Evolutionary conservation across 2,113 vertebrate genomes (phyloP), one percentile per base, ranked within the genome.

Genomic region (Cettia cetti): DNA sequence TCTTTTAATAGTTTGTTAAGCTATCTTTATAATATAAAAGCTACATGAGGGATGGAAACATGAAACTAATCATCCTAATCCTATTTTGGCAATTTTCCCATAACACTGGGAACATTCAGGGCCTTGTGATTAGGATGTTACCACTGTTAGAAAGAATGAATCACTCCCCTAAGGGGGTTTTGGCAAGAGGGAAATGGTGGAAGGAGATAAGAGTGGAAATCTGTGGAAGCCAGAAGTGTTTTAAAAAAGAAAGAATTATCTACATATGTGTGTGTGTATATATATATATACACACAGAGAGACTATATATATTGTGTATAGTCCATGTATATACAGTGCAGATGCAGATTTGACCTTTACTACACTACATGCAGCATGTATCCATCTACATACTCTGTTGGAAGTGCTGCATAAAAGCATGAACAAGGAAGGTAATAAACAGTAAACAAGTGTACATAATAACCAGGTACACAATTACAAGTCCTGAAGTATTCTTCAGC

Each of bases 71-170:
- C 50, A 82, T 81, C 33, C 71, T 87, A 91, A 94, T 90, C 42
- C 85, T 39, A 9, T 66, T 79, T 86, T 93, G 93, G 94, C 90
- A 83, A 31, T 82, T 93, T 77, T 95, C 94, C 93, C 47, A 2
- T 40, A 82, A 59, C 59, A 44, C 76, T 40, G 68, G 70, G 78
- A 94, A 93, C 90, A 88, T 76, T 87, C 8, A 6, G 68, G 50
- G 52, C 71, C 59, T 86, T 87, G 50, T 44, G 79, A 96, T 80
- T 86, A 70, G 78, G 70, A 49, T 65, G 54, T 77, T 82, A 61
- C 84, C 59, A 50, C 40, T 61, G 66, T 42, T 77, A 95, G 74
- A 89, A 74, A 37, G 66, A 95, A 84, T 76, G 61, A 92, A 86
- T 94, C 87, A 90, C 15, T 77, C 30, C 59, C 74, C 28, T 54